Conservation (phyloP, 1,140 invertebrate species). For the Neoseiulus cucumeris region DNA sequence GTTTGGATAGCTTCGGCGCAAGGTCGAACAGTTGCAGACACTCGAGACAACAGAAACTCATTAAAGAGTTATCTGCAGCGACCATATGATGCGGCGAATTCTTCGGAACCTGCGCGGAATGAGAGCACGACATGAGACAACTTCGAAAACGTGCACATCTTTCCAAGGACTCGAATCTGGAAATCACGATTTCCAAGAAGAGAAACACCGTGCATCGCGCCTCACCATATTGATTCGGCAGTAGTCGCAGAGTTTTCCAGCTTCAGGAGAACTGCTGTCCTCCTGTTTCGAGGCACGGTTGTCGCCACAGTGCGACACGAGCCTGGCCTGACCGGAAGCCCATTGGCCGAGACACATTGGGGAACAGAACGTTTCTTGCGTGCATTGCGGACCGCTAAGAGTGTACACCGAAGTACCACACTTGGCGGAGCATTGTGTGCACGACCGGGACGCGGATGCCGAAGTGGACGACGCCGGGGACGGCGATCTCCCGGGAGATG, state of each 20-base stretch:
- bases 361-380: constrained; percentile 8
- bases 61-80: constrained; percentile 1
- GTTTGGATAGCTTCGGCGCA: neutral
- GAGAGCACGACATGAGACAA: too few species aligned
- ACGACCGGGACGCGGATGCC: neutral
- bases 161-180: too few species aligned
- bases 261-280: neutral
- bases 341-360: constrained; percentile 7
- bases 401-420: constrained; percentile 9
- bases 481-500: too few species aligned
- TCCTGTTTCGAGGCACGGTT: neutral
- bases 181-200: too few species aligned
- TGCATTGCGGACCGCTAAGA: constrained; percentile 5
- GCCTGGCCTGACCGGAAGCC: constrained; percentile 9
- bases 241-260: neutral
- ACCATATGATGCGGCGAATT: constrained; percentile 8
- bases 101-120: neutral
- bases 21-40: constrained; percentile 1
- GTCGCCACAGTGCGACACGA: neutral
- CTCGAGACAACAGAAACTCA: constrained; percentile 3
- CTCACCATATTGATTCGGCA: neutral
- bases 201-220: too few species aligned
- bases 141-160: neutral
- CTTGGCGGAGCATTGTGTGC: constrained; percentile 1
- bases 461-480: too few species aligned